Evolutionary conservation across 2,113 vertebrate genomes (phyloP).

Genomic region (Grus americana): DNA sequence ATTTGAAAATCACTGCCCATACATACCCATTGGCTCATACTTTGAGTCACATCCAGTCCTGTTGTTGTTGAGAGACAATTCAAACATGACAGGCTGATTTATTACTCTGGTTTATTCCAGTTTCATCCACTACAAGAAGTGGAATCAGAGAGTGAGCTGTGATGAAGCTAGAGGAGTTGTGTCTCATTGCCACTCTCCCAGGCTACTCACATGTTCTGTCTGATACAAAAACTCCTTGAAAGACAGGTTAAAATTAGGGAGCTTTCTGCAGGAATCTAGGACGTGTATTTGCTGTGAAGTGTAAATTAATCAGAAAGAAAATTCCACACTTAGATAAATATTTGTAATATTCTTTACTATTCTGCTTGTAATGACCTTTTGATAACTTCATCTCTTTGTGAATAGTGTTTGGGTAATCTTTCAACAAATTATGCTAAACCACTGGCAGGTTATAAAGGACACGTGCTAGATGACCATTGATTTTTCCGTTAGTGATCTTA

Average conservation of each 20-base stretch:
- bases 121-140: not conserved
- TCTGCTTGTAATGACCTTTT: not conserved
- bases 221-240: not conserved
- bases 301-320: not conserved
- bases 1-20: not conserved
- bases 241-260: not conserved
- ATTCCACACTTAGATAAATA: not conserved
- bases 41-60: not conserved
- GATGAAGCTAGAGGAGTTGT: not conserved
- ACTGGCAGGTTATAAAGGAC: not conserved
- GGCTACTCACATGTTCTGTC: not conserved
- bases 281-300: not conserved
- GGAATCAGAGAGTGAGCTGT: not conserved
- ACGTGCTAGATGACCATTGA: constrained; percentile 1
- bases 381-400: not conserved
- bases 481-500: constrained; percentile 24
- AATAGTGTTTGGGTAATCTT: not conserved
- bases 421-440: constrained; percentile 8
- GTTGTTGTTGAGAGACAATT: not conserved
- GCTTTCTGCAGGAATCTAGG: not conserved
- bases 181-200: not conserved
- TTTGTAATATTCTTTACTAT: not conserved
- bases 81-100: not conserved
- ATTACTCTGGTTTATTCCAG: not conserved
- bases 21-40: not conserved